Base-by-base conservation (phyloP, 2,113 vertebrate species). In the Clarias magur region DNA sequence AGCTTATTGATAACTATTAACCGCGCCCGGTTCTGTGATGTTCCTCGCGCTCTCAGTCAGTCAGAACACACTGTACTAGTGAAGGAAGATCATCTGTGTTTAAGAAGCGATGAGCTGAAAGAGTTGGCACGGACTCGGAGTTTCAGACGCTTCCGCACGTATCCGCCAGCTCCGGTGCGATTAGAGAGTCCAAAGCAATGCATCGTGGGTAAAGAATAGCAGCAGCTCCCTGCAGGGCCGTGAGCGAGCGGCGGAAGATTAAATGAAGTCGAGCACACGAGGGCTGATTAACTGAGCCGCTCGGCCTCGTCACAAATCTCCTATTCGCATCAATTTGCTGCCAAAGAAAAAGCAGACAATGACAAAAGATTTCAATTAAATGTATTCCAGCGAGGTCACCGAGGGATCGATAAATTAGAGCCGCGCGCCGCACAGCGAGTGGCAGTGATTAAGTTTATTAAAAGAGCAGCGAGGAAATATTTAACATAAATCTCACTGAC, bases 261-360 rank as follows among this genome's bases (percentile, higher is more conserved):
- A 91, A 92, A 92, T 90, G 84, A 91, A 91, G 90, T 89, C 82
- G 82, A 85, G 73, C 76, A 25, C 83, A 62, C 83, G 68, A 82
- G 88, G 72, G 72, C 89, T 88, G 90, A 92, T 92, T 89, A 89
- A 91, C 76, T 60, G 87, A 83, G 82, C 56, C 53, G 65, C 88
- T 89, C 63, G 78, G 63, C 60, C 82, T 68, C 30, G 82, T 90
- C 89, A 91, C 88, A 90, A 85, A 88, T 90, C 86, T 87, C 85
- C 79, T n/a, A 75, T 86, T 88, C 73, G 54, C 84, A 85, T 89
- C 86, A 83, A 88, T 90, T 91, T 88, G 82, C 83, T 84, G 86
- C 83, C 76, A 88, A 83, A 53, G 89, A 73, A 82, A 84, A 91
- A 89, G 65, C 72, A 59, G 88, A 90, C 86, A 85, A 81, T 79